Evolutionary conservation across 2,888 invertebrate genomes (phyloP), one percentile per base, ranked within the genome.

Genomic region (Nemapogon koenigi): DNA sequence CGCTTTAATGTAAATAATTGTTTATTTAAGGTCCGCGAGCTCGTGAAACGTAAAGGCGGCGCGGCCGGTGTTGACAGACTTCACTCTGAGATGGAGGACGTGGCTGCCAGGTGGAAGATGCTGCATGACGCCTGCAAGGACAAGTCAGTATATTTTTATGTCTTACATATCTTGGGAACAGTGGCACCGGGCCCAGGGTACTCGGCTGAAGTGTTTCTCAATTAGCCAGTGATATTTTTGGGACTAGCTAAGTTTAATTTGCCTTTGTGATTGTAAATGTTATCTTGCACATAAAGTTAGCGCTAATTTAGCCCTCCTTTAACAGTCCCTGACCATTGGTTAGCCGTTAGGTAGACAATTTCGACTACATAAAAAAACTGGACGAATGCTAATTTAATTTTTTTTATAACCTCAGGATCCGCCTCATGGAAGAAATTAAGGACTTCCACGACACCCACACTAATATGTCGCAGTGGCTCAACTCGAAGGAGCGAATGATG

Each of bases 401-500:
- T n/a, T n/a, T n/a, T n/a, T n/a, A n/a, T n/a, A n/a, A n/a, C n/a
- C 3, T 10, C 49, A 82, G 84, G 62, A 87, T 88, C 51, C 83
- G 84, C 41, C 85, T 89, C 49, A 83, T 92, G 63, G 91, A 94
- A 54, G 91, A 94, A 56, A 84, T 95, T 60, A 91, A 92, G 52
- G 93, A 94, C 62, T 94, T 97, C 84, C 87, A 91, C 50, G 96
- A 96, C 56, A 90, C 91, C 0, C 89, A 93, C 59, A 90, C 89
- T 57, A 89, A 87, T 46, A 79, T 97, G 40, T 83, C 87, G 4
- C 87, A 87, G 39, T 98, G 97, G 97, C 80, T 97, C 30, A 83
- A 84, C 17, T 90, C 94, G 47, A 98, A 98, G 70, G 96, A 97
- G 54, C 89, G 94, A 50, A 97, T 98, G 96, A 82, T 98, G 68